Percentiles rank a stretch among this genome's conserved stretches.
Conservation (phyloP, 23 tunicate genomes). For the Pegea sp. region DNA sequence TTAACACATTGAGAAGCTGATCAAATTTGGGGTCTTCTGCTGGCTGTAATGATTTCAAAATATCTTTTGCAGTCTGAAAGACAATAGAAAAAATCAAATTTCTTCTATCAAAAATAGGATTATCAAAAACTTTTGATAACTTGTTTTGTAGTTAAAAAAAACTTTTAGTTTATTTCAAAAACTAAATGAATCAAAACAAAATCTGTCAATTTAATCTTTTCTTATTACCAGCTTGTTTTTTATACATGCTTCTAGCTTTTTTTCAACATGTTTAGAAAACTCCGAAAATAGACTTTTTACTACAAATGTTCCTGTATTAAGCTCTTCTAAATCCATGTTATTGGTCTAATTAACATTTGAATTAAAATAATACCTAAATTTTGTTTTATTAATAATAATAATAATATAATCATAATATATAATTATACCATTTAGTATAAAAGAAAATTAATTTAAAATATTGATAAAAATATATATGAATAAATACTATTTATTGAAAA, state of each 20-base stretch:
- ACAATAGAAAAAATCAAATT: background rate
- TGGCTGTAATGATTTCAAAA: conserved; percentile 59
- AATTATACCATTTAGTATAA: too few relatives aligned
- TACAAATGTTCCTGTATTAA: conserved; percentile 56
- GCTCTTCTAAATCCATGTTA: too few relatives aligned
- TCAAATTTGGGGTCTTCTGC: conserved; percentile 91
- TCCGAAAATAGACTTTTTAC: conserved; percentile 30
- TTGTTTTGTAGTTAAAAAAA: background rate
- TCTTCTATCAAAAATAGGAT: background rate
- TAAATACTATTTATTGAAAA: too few relatives aligned
- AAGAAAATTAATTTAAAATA: too few relatives aligned
- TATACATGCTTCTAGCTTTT: conserved; percentile 27
- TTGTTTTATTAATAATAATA: too few relatives aligned
- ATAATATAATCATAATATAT: too few relatives aligned
- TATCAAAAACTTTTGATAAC: background rate
- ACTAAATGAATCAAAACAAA: background rate
- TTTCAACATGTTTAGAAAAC: conserved; percentile 37
- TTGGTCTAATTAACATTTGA: too few relatives aligned
- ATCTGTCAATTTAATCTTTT: background rate
- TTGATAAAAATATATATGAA: too few relatives aligned
- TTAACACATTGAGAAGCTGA: conserved; percentile 64
- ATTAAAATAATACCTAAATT: too few relatives aligned
- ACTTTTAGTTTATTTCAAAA: background rate
- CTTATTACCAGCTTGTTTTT: background rate
- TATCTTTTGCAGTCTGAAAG: conserved; percentile 16